phyloP scores from a whole-genome alignment of 2,113 vertebrate genomes.

The Cichladusa arquata region DNA sequence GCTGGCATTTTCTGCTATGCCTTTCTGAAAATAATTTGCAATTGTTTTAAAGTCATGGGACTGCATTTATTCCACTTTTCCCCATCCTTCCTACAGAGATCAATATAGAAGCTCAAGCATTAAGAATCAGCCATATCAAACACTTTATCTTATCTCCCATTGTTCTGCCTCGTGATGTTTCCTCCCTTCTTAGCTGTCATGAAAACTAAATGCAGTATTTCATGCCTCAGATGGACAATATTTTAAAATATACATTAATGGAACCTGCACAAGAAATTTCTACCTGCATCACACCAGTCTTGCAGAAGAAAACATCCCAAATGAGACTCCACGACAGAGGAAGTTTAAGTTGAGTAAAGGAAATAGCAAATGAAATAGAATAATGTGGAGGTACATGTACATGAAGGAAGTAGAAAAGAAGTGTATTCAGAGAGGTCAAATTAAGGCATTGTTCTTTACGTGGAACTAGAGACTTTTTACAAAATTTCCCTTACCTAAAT shows the following conservation, averaged over 20 bases:
- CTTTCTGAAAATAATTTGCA: not conserved
- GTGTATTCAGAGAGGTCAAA: not conserved
- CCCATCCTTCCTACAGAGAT: not conserved
- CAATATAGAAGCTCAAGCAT: not conserved
- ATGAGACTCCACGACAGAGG: not conserved
- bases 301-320: not conserved
- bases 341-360: not conserved
- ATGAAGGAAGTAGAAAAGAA: not conserved
- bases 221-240: not conserved
- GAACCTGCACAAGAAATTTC: not conserved
- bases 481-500: not conserved
- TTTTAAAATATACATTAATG: not conserved
- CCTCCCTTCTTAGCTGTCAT: not conserved
- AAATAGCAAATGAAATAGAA: not conserved
- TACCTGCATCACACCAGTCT: not conserved
- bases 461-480: not conserved
- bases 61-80: not conserved
- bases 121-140: not conserved
- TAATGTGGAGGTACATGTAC: rapidly evolving
- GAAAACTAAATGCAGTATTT: not conserved
- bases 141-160: not conserved
- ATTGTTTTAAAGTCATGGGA: not conserved
- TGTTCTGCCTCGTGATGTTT: not conserved
- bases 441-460: not conserved
- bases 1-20: not conserved